A percentile compares a stretch with the other conserved stretches of the same genome.
phyloP scores from a whole-genome alignment of 2,113 vertebrate genomes.

The Toxotes chatareus region DNA sequence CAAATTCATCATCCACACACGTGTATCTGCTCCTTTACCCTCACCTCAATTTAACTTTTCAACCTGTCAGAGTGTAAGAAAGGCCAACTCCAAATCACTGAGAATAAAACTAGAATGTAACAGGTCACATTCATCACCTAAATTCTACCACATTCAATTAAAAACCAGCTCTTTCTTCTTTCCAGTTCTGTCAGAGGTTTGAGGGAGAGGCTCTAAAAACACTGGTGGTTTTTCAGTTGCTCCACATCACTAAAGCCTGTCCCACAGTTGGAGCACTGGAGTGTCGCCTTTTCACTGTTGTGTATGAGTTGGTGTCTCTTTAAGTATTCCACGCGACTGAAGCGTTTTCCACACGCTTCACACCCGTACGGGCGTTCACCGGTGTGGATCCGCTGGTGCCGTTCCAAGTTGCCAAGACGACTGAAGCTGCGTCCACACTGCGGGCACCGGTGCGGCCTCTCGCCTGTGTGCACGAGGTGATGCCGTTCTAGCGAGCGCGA shows the following conservation, averaged over 20 bases:
- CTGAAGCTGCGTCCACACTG: constrained; percentile 87
- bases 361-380: constrained; percentile 88
- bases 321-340: constrained; percentile 88
- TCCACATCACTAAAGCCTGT: constrained; percentile 84
- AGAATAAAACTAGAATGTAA: constrained; percentile 29
- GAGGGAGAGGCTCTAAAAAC: constrained; percentile 69
- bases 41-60: not conserved
- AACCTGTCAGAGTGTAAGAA: not conserved
- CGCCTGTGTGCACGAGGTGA: constrained; percentile 92
- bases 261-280: constrained; percentile 86
- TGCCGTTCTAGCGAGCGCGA: constrained; percentile 94
- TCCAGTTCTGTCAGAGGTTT: constrained; percentile 8
- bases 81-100: constrained; percentile 11
- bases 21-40: constrained; percentile 2
- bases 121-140: constrained; percentile 43
- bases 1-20: not conserved
- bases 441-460: constrained; percentile 84
- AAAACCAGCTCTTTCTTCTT: constrained; percentile 15
- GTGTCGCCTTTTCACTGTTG: constrained; percentile 77
- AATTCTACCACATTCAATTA: constrained; percentile 38
- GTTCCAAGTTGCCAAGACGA: constrained; percentile 85
- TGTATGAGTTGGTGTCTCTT: constrained; percentile 87
- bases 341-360: constrained; percentile 88
- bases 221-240: constrained; percentile 84
- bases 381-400: constrained; percentile 88